These are phyloP conservation scores for Aricia agestis DNA, from an alignment of 1,140 invertebrate genomes.

Conservation along the genomic window DNA sequence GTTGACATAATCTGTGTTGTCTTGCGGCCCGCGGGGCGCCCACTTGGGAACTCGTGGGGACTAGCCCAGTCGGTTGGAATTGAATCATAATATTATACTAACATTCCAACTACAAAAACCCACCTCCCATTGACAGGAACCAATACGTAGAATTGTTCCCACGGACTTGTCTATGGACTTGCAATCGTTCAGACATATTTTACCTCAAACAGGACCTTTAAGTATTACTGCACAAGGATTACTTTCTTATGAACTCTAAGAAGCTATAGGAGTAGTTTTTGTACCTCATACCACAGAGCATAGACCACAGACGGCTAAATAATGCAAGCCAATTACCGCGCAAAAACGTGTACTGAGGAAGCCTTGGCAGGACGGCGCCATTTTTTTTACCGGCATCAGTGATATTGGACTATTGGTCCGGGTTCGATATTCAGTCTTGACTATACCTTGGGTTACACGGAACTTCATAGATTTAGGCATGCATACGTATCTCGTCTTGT, in stretches of 20 bases:
- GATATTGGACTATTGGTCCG: no score
- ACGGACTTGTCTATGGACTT: neutral
- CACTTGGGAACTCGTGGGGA: no score
- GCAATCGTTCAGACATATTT: no score
- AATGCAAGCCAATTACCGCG: neutral
- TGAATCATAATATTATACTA: neutral
- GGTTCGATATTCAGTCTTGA: neutral
- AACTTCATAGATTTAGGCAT: neutral
- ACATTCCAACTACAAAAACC: neutral
- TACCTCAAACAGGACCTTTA: no score
- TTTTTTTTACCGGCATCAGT: neutral
- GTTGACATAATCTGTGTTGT: no score
- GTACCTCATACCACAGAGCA: neutral
- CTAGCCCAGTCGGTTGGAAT: no score
- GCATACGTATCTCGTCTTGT: no score
- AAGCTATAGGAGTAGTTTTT: neutral
- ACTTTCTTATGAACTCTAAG: no score
- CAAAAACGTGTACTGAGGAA: conserved; percentile 1
- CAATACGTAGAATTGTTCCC: neutral
- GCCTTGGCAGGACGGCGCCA: neutral
- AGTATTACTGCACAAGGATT: no score
- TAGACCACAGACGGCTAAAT: neutral
- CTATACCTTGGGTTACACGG: no score
- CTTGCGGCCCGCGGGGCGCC: no score
- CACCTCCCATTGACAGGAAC: neutral